A percentile compares a stretch with the other conserved stretches of the same genome.
Evolutionary conservation across 2,797 vertebrate genomes (phyloP).

Genomic region (Rhynchonycteris naso): DNA sequence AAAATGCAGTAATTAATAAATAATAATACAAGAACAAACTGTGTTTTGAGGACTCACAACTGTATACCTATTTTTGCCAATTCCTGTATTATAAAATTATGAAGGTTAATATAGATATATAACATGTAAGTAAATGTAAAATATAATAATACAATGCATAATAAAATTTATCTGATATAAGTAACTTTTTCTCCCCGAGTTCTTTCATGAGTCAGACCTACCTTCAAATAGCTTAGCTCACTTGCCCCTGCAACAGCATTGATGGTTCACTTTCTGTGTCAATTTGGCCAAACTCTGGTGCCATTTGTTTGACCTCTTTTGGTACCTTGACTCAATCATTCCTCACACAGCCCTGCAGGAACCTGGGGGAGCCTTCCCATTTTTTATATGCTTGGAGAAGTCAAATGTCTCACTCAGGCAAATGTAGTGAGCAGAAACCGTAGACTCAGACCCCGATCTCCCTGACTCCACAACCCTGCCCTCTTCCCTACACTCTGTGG

Average conservation of each 20-base stretch:
- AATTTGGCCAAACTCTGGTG: not conserved
- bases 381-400: not conserved
- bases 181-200: not conserved
- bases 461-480: not conserved
- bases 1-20: no score
- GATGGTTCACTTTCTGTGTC: not conserved
- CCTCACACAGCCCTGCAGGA: accelerated
- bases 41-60: no score
- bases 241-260: not conserved
- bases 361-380: not conserved
- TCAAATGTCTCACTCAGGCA: not conserved
- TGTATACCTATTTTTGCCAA: no score
- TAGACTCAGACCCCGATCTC: no score
- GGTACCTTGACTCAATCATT: not conserved
- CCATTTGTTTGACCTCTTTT: not conserved
- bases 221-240: not conserved
- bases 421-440: not conserved
- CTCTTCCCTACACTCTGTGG: not conserved
- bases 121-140: not conserved
- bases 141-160: not conserved
- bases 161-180: not conserved
- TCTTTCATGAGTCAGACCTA: not conserved
- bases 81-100: no score
- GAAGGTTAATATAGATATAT: not conserved
- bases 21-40: no score